These are phyloP conservation scores for Antheraea mylitta DNA, from an alignment of 1,140 invertebrate species.

Conservation along the genomic window DNA sequence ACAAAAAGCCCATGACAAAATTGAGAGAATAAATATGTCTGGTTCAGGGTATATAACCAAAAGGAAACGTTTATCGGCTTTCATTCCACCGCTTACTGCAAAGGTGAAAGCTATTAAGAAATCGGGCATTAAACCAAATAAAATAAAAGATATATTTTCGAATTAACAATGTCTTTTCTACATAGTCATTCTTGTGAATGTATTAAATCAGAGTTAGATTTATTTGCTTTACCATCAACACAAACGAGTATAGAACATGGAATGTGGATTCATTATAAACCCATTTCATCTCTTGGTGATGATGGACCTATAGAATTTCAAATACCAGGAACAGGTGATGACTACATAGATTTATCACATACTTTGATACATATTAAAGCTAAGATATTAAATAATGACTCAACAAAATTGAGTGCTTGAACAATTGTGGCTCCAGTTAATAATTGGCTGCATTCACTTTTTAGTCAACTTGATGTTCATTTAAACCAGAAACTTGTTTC, in stretches of 20 bases:
- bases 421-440: constrained; percentile 34
- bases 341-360: constrained; percentile 60
- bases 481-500: constrained; percentile 28
- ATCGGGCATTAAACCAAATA: background rate
- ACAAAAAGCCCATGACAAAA: too few species aligned
- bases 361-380: constrained; percentile 52
- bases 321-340: constrained; percentile 46
- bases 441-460: constrained; percentile 66
- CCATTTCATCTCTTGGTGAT: constrained; percentile 49
- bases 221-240: constrained; percentile 64
- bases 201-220: constrained; percentile 61
- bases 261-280: constrained; percentile 58
- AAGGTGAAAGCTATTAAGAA: too few species aligned
- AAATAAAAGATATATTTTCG: constrained; percentile 20
- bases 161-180: constrained; percentile 17
- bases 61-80: too few species aligned
- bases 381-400: constrained; percentile 39
- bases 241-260: constrained; percentile 60
- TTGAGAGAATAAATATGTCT: too few species aligned
- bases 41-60: too few species aligned
- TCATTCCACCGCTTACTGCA: too few species aligned
- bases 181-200: constrained; percentile 34
- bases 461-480: constrained; percentile 60
- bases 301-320: constrained; percentile 59
- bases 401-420: constrained; percentile 18